Base-by-base conservation (phyloP, 2,113 vertebrate species). In the Nicator chloris region DNA sequence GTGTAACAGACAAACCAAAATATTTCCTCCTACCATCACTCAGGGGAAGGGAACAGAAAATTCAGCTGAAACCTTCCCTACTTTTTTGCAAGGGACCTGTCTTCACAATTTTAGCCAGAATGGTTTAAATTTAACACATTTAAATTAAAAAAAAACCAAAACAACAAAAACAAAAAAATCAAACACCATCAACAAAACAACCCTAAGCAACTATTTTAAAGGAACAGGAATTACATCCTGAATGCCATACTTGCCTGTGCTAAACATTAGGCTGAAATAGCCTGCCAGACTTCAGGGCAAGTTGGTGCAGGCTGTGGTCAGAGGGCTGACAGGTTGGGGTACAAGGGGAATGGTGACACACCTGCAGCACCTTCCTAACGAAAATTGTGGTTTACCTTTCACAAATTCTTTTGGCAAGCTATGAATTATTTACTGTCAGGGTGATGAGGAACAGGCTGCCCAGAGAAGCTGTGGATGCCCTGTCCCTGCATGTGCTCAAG, bases 291-390 rank as follows among this genome's bases (percentile, higher is more conserved):
- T 37, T 56, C 37, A 35, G 59, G 30, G 22, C 45, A 49, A 30
- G 27, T 18, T 70, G 69, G 20, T 33, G 40, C 45, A 81, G 78
- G 18, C 69, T 73, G 60, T 76, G 54, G 28, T 65, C 10, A 28
- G 54, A 42, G 37, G 50, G 22, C 21, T 54, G 77, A 16, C 50
- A 40, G n/a, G 5, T 35, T 57, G 56, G 13, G 14, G 17, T 61
- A 3, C 15, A 23, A 51, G 0, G 2, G 60, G 23, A 31, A 42
- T 2, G 20, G 17, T 44, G 39, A 11, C 33, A 26, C 20, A 53
- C 9, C 1, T 2, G 37, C 1, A 51, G 13, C 66, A 68, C 15
- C 61, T 82, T 85, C 66, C 45, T 45, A 27, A 33, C 3, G 2
- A 18, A 42, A 30, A 45, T 42, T 33, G 10, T 22, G 17, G 15